A percentile compares a stretch with the other conserved stretches of the same genome.
Evolutionary conservation across 2,888 invertebrate genomes (phyloP).

Genomic region (Phytoseiulus persimilis): DNA sequence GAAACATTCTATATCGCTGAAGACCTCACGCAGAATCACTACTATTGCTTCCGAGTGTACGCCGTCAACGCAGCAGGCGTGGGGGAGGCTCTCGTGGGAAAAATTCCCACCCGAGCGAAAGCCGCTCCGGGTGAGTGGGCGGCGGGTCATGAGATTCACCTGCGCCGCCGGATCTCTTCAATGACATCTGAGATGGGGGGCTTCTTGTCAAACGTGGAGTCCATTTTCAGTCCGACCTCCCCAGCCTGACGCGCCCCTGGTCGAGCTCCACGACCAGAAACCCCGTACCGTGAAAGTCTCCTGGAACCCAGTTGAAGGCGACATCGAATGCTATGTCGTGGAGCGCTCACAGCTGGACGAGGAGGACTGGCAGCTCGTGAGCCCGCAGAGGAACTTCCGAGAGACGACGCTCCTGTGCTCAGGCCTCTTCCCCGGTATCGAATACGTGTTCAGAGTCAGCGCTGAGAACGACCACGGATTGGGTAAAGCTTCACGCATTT

Average conservation of each 20-base stretch:
- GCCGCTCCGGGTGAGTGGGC: not conserved
- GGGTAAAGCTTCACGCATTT: conserved; percentile 9
- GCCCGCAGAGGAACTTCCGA: conserved; percentile 9
- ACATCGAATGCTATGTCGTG: not conserved
- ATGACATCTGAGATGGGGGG: too few species aligned
- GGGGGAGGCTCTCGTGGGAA: conserved; percentile 31
- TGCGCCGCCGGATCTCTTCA: too few species aligned
- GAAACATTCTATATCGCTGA: conserved; percentile 6
- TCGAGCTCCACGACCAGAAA: not conserved
- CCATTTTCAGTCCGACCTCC: not conserved
- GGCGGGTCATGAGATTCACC: too few species aligned
- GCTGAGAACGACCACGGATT: conserved; percentile 24
- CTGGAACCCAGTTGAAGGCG: conserved; percentile 18
- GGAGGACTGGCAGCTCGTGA: conserved; percentile 25
- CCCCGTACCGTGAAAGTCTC: conserved; percentile 9
- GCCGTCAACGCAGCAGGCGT: conserved; percentile 14
- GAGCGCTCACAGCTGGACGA: conserved; percentile 20
- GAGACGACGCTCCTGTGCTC: not conserved
- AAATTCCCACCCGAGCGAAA: conserved; percentile 19
- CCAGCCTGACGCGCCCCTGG: not conserved
- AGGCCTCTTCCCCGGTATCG: conserved; percentile 23
- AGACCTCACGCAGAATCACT: not conserved
- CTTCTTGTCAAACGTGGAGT: too few species aligned
- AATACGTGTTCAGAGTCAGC: conserved; percentile 18
- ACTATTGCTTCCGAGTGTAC: conserved; percentile 27